Percentiles rank a stretch among this genome's conserved stretches.
These are phyloP conservation scores for Drosophila merina DNA, from an alignment of 2,888 invertebrate genomes.

Conservation along the genomic window DNA sequence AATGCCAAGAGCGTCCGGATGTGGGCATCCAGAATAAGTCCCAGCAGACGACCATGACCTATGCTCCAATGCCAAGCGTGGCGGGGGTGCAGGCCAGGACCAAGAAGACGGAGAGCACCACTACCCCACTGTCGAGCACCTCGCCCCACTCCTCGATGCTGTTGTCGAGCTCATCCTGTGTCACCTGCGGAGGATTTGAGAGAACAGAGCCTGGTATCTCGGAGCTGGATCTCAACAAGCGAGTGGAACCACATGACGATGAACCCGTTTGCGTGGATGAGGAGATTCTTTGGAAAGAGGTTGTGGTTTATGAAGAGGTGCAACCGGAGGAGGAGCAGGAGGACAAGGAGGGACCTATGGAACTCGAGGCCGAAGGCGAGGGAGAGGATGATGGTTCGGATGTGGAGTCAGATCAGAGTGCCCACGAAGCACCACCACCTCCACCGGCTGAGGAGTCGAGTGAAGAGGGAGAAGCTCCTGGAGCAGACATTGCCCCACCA, in stretches of 20 bases:
- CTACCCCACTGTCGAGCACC: conserved; percentile 38
- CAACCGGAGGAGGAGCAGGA: conserved; percentile 50
- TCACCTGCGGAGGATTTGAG: conserved; percentile 64
- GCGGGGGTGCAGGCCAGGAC: conserved; percentile 11
- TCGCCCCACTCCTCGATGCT: conserved; percentile 67
- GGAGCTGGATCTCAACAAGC: conserved; percentile 62
- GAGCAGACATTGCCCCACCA: background rate
- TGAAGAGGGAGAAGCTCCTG: conserved; percentile 11
- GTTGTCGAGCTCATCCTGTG: conserved; percentile 70
- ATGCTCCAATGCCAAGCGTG: conserved; percentile 29
- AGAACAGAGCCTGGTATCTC: conserved; percentile 50
- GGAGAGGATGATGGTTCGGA: conserved; percentile 18
- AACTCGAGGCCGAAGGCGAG: conserved; percentile 26
- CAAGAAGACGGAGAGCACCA: conserved; percentile 39
- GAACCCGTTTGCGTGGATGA: conserved; percentile 61
- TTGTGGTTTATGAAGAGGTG: conserved; percentile 56
- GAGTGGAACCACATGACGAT: conserved; percentile 51
- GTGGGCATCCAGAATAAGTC: conserved; percentile 55
- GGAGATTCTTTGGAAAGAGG: conserved; percentile 67
- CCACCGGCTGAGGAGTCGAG: conserved; percentile 14
- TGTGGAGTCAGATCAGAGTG: conserved; percentile 35
- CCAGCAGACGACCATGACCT: conserved; percentile 65
- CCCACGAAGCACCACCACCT: background rate
- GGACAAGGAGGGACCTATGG: conserved; percentile 10
- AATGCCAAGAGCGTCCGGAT: conserved; percentile 53